phyloP scores from a whole-genome alignment of 1,140 invertebrate genomes.

The Meloidogyne hapla region DNA sequence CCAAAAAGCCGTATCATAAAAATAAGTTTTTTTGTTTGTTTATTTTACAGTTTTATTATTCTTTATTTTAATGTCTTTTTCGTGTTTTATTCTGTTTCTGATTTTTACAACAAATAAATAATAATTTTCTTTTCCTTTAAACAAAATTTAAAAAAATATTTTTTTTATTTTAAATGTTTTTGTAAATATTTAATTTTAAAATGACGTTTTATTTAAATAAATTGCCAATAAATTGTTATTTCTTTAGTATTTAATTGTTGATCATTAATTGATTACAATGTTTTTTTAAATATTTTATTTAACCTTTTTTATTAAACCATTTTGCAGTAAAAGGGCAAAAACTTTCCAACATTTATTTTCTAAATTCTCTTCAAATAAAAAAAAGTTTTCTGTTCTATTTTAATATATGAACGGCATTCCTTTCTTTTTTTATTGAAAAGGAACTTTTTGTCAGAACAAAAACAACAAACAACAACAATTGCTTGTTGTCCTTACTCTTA shows the following conservation, averaged over 20 bases:
- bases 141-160: too few relatives aligned
- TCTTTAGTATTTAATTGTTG: background rate
- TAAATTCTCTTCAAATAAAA: background rate
- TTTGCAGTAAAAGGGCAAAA: slow-evolving; percentile 2
- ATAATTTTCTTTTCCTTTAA: too few relatives aligned
- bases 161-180: too few relatives aligned
- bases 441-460: background rate
- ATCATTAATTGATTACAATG: background rate
- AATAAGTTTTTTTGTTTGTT: slow-evolving; percentile 62
- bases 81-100: too few relatives aligned
- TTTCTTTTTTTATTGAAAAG: background rate
- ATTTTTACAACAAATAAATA: too few relatives aligned
- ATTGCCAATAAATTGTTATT: too few relatives aligned
- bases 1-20: slow-evolving; percentile 21
- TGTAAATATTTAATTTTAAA: background rate
- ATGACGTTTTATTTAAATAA: too few relatives aligned
- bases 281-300: too few relatives aligned
- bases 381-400: background rate
- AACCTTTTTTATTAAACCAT: background rate
- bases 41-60: too few relatives aligned
- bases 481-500: background rate
- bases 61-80: too few relatives aligned
- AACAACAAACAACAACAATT: background rate
- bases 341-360: background rate
- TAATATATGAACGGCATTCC: background rate